Evolutionary conservation across 2,888 invertebrate species (phyloP).

Genomic region (Smittia aterrima): DNA sequence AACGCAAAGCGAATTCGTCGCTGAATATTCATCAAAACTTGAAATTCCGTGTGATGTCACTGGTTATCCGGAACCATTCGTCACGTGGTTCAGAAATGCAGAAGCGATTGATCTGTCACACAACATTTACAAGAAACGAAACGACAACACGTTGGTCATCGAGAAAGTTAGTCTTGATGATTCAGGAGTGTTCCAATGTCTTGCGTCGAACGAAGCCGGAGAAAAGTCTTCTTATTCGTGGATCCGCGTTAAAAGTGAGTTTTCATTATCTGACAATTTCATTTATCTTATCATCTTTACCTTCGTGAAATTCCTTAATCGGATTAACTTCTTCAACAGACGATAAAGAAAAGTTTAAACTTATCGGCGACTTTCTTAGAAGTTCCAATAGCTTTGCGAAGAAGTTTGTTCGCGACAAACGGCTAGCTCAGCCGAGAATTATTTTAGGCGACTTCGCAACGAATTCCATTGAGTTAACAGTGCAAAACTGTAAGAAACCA

Average conservation of each 20-base stretch:
- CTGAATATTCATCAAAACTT: slow-evolving; percentile 79
- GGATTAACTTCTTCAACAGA: neutral
- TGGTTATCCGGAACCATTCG: slow-evolving; percentile 81
- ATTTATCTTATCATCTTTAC: neutral
- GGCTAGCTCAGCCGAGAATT: slow-evolving; percentile 59
- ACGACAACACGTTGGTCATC: slow-evolving; percentile 80
- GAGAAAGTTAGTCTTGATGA: slow-evolving; percentile 77
- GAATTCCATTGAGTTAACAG: slow-evolving; percentile 44
- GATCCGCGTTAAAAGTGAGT: slow-evolving; percentile 94
- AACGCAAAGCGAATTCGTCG: slow-evolving; percentile 71
- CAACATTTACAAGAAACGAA: slow-evolving; percentile 57
- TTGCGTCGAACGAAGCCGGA: slow-evolving; percentile 87
- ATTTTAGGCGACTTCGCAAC: slow-evolving; percentile 61
- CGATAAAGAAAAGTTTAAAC: neutral
- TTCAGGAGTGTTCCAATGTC: slow-evolving; percentile 93
- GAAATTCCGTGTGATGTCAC: slow-evolving; percentile 80
- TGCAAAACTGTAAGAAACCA: slow-evolving; percentile 49
- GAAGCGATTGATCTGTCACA: slow-evolving; percentile 54
- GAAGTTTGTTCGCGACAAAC: slow-evolving; percentile 45
- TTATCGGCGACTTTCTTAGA: neutral
- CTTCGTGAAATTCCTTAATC: neutral
- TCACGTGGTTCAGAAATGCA: slow-evolving; percentile 85
- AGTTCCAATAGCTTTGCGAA: neutral
- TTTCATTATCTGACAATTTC: slow-evolving; percentile 11
- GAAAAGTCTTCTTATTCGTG: slow-evolving; percentile 86